These are phyloP conservation scores for Peromyscus aztecus DNA, from an alignment of 2,797 vertebrate genomes.

Conservation along the genomic window DNA sequence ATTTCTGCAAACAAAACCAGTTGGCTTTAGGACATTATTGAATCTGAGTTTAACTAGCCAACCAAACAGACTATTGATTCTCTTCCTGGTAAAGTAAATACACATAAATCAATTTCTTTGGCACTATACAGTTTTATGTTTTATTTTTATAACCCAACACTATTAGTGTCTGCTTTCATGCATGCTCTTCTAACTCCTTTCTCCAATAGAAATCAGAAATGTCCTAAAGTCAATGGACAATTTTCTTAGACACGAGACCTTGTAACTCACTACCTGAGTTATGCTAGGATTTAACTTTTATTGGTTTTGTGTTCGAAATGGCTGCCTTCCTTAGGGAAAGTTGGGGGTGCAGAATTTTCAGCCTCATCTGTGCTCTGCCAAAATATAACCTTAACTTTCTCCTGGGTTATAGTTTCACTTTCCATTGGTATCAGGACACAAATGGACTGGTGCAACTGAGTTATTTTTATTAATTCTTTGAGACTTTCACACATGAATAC, in stretches of 20 bases:
- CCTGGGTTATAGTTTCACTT: background rate
- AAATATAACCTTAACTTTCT: background rate
- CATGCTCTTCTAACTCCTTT: background rate
- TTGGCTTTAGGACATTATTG: background rate
- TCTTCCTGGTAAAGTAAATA: background rate
- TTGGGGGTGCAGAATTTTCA: background rate
- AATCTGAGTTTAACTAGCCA: slow-evolving; percentile 26
- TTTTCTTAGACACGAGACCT: background rate
- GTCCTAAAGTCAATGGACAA: background rate
- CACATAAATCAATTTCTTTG: background rate
- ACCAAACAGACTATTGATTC: slow-evolving; percentile 19
- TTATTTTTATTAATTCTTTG: background rate
- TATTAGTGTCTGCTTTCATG: background rate
- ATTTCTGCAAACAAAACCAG: background rate
- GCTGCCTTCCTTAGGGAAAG: background rate
- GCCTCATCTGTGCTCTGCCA: background rate
- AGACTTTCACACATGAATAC: background rate
- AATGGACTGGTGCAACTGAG: background rate
- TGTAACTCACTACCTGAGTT: background rate
- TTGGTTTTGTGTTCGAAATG: background rate
- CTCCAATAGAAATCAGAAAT: background rate
- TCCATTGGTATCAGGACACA: background rate
- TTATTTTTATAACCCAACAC: background rate
- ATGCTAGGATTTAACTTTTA: background rate
- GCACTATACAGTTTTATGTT: background rate